Evolutionary conservation across 2,797 vertebrate genomes (phyloP).

Genomic region (Paramormyrops hopkinsi): DNA sequence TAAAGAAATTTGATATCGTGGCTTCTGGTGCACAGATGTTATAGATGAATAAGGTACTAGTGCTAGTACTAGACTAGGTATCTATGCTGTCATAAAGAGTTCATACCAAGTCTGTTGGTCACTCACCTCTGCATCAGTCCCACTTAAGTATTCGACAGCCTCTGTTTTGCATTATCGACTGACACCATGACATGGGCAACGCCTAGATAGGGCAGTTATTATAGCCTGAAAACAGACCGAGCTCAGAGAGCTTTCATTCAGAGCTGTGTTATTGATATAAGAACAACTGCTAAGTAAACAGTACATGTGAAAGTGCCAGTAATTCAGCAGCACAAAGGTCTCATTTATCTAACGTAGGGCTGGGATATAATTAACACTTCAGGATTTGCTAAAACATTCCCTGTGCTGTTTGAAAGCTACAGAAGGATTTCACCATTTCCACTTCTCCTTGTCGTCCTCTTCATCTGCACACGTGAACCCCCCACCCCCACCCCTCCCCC

Average conservation of each 20-base stretch:
- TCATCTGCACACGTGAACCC: neutral
- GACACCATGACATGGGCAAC: neutral
- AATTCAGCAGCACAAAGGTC: neutral
- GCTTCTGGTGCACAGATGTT: neutral
- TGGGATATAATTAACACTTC: neutral
- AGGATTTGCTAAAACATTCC: neutral
- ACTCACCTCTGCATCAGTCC: neutral
- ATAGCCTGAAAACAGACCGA: neutral
- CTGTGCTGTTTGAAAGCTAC: neutral
- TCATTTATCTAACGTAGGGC: neutral
- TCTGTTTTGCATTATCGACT: neutral
- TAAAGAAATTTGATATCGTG: neutral
- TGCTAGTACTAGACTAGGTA: neutral
- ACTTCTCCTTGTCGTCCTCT: neutral
- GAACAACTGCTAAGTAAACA: neutral
- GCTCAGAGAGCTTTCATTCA: neutral
- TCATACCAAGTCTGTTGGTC: neutral
- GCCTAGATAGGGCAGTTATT: neutral
- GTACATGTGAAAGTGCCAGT: neutral
- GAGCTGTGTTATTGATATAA: neutral
- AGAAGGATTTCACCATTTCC: neutral
- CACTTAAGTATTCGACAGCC: neutral
- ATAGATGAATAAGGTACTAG: neutral
- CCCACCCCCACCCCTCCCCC: no score
- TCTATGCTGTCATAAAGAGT: neutral